A percentile compares a stretch with the other conserved stretches of the same genome.
Evolutionary conservation across 1,140 invertebrate species (phyloP).

Genomic region (Calephelis virginiensis): DNA sequence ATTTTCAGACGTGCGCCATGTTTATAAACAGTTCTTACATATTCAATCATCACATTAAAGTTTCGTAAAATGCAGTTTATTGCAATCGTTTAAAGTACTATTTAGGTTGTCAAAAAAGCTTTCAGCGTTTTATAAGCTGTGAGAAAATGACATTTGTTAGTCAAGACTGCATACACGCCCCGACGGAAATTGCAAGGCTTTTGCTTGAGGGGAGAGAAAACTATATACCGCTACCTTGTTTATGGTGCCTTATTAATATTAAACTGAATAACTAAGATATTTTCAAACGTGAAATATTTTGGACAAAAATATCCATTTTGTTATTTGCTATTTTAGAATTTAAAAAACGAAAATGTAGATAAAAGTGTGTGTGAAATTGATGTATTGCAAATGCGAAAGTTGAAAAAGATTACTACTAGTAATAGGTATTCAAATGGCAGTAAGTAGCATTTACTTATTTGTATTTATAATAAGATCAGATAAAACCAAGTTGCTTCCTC

Average conservation of each 20-base stretch:
- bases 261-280: background rate
- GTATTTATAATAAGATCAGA: too few relatives aligned
- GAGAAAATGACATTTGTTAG: conserved; percentile 32
- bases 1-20: background rate
- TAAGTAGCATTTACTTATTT: too few relatives aligned
- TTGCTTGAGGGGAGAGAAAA: background rate
- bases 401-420: too few relatives aligned
- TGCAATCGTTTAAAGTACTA: conserved; percentile 1
- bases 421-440: too few relatives aligned
- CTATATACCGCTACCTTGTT: background rate
- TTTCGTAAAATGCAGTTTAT: background rate
- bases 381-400: too few relatives aligned
- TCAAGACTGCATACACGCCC: conserved; percentile 30
- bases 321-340: too few relatives aligned
- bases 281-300: background rate
- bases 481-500: too few relatives aligned
- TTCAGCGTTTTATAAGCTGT: conserved; percentile 1
- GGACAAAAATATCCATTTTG: too few relatives aligned
- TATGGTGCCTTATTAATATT: conserved; percentile 1
- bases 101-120: background rate
- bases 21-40: conserved; percentile 3
- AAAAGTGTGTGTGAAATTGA: too few relatives aligned
- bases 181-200: conserved; percentile 21
- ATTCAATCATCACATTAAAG: background rate
- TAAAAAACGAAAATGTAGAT: too few relatives aligned